Conservation (phyloP, 2,113 vertebrate genomes). For the Campylorhamphus procurvoides region DNA sequence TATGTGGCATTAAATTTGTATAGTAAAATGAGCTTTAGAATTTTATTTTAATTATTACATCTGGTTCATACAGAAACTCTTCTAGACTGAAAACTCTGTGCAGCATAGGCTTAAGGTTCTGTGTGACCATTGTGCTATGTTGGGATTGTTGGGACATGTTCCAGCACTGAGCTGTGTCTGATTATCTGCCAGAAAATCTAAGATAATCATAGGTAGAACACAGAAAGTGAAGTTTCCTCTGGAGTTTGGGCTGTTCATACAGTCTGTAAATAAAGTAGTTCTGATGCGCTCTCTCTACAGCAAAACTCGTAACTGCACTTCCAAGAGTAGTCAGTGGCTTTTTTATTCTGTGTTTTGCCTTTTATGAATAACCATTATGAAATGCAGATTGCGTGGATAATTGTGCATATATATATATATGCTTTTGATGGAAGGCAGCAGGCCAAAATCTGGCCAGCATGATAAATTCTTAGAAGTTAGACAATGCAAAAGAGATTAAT, state of each 20-base stretch:
- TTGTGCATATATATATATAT: not conserved
- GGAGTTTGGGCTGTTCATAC: not conserved
- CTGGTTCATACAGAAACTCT: not conserved
- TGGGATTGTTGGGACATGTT: not conserved
- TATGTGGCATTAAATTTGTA: not conserved
- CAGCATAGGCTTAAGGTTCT: not conserved
- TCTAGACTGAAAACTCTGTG: not conserved
- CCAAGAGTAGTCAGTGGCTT: not conserved
- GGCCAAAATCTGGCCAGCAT: not conserved
- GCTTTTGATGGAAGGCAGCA: not conserved
- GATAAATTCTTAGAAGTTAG: not conserved
- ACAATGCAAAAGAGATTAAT: not conserved
- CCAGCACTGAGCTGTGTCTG: not conserved
- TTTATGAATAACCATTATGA: not conserved
- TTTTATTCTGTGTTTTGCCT: not conserved
- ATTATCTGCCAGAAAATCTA: not conserved
- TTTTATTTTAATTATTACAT: constrained; percentile 29
- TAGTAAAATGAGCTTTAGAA: not conserved
- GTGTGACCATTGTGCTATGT: not conserved
- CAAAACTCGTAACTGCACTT: not conserved
- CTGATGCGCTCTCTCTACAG: not conserved
- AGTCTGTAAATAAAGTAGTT: not conserved
- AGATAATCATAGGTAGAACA: not conserved
- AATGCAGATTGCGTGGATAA: not conserved
- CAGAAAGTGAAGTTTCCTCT: not conserved